Conservation (phyloP, 2,113 vertebrate genomes). For the Ursus arctos region DNA sequence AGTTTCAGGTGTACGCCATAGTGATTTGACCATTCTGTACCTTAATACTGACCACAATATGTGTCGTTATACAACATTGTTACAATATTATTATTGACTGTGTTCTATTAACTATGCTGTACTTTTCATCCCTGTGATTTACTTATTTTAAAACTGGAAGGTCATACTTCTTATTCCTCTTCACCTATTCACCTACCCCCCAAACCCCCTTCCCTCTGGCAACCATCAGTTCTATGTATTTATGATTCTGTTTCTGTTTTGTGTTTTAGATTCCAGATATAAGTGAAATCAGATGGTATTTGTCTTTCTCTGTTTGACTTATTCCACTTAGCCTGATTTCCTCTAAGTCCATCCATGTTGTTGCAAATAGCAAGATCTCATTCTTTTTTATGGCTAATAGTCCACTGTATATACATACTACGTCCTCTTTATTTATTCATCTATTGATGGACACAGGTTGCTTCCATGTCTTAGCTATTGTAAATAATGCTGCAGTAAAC, state of each 20-base stretch:
- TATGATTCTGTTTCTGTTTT: background rate
- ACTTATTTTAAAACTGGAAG: background rate
- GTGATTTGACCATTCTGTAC: background rate
- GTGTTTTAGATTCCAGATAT: background rate
- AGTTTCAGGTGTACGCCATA: background rate
- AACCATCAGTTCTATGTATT: background rate
- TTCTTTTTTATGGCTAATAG: background rate
- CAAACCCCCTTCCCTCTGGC: background rate
- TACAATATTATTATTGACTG: background rate
- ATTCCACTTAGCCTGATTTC: background rate
- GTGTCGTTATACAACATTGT: background rate
- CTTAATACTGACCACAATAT: background rate
- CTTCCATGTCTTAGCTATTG: background rate
- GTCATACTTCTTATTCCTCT: background rate
- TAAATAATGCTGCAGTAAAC: background rate
- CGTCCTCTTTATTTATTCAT: background rate
- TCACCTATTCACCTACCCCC: background rate
- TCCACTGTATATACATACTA: background rate
- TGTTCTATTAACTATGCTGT: background rate
- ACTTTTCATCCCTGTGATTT: background rate
- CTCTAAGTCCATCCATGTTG: background rate
- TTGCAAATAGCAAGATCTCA: background rate
- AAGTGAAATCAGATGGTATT: background rate
- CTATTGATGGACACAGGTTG: background rate
- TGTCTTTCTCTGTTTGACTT: background rate